Evolutionary conservation across 2,888 invertebrate genomes (phyloP).

Genomic region (Hypena proboscidalis): DNA sequence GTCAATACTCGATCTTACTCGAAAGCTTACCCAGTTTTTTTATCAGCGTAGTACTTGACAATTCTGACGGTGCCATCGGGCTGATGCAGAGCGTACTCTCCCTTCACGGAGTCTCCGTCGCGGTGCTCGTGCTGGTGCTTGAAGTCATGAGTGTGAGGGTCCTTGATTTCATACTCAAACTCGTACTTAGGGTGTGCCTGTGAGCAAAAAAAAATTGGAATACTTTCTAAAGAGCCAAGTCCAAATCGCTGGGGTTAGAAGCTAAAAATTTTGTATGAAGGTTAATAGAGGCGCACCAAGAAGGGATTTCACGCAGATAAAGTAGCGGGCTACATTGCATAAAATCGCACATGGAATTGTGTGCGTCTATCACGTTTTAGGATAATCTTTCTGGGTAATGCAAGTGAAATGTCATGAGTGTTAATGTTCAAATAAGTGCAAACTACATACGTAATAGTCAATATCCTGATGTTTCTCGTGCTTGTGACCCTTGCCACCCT

Average conservation of each 20-base stretch:
- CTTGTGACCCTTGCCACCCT: no score
- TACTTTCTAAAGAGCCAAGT: no score
- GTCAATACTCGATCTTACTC: neutral
- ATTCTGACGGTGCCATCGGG: constrained; percentile 77
- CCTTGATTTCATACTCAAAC: constrained; percentile 73
- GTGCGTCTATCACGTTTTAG: no score
- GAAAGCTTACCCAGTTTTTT: constrained; percentile 52
- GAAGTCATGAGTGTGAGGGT: constrained; percentile 75
- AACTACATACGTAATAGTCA: constrained; percentile 47
- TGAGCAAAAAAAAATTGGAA: neutral
- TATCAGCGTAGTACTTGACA: constrained; percentile 76
- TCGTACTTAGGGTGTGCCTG: constrained; percentile 53
- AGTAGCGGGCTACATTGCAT: no score
- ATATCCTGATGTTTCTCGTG: constrained; percentile 38
- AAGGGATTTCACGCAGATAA: no score
- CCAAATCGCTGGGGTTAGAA: no score
- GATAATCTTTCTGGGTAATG: no score
- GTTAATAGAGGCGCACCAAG: no score
- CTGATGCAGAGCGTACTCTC: constrained; percentile 81
- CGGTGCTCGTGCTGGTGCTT: constrained; percentile 73
- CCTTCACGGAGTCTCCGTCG: constrained; percentile 83
- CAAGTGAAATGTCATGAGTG: no score
- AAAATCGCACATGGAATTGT: no score
- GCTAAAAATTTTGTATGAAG: no score
- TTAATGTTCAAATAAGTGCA: no score